Conservation (phyloP, 2,113 vertebrate species). For the Dasypus novemcinctus region DNA sequence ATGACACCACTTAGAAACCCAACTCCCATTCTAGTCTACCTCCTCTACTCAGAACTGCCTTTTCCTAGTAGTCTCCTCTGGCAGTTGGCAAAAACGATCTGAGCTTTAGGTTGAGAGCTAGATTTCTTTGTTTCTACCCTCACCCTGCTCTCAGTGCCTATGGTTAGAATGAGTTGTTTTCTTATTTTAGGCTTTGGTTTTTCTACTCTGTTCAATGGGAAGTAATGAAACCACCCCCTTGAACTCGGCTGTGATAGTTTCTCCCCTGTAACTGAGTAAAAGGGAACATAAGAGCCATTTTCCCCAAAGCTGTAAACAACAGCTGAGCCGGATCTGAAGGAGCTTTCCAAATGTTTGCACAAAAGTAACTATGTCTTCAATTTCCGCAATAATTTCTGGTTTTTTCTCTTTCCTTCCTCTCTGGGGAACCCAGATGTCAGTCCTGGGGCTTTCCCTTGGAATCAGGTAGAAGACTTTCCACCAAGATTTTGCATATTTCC, state of each 20-base stretch:
- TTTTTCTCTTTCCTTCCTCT: conserved; percentile 27
- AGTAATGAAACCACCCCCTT: background rate
- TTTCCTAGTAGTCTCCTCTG: background rate
- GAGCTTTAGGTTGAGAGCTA: background rate
- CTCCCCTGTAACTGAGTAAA: background rate
- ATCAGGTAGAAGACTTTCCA: background rate
- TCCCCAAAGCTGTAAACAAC: conserved; percentile 69
- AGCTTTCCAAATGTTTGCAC: conserved; percentile 63
- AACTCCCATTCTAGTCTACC: background rate
- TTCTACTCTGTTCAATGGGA: background rate
- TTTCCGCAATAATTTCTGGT: conserved; percentile 20
- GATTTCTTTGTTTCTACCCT: background rate
- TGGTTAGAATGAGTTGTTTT: background rate
- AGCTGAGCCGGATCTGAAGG: conserved; percentile 72
- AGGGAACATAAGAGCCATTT: conserved; percentile 63
- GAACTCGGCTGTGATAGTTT: background rate
- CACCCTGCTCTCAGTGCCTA: background rate
- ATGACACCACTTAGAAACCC: background rate
- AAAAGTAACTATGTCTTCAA: conserved; percentile 48
- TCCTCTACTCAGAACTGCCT: background rate
- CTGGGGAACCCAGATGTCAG: conserved; percentile 63
- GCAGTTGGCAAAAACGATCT: background rate
- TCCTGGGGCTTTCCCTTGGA: background rate
- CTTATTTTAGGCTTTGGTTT: background rate
- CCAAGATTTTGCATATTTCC: background rate